Evolutionary conservation across 2,113 vertebrate genomes (phyloP).

Genomic region (Cololabis saira): DNA sequence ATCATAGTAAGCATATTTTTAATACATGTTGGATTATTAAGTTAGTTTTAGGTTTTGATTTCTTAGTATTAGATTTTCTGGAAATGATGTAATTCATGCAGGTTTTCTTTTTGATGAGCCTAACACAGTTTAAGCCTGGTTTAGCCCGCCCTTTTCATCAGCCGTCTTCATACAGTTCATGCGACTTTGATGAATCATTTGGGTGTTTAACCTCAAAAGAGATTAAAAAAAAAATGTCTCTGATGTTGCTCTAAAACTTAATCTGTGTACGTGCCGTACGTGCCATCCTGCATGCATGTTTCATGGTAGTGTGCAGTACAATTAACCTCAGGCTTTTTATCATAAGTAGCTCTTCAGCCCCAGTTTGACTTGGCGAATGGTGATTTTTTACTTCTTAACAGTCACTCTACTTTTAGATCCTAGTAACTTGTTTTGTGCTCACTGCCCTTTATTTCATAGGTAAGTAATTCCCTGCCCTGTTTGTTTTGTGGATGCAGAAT

Average conservation of each 20-base stretch:
- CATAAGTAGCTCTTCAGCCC: constrained; percentile 21
- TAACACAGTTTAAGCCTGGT: constrained; percentile 22
- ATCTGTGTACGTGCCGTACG: background rate
- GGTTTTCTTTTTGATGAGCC: constrained; percentile 30
- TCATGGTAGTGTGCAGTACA: constrained; percentile 14
- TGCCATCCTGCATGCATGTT: background rate
- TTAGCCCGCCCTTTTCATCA: background rate
- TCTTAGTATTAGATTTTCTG: constrained; percentile 20
- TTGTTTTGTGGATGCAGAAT: background rate
- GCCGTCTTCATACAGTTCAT: constrained; percentile 6
- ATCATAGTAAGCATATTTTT: constrained; percentile 49
- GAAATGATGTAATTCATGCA: constrained; percentile 16
- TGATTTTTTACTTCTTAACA: background rate
- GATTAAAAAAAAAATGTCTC: constrained; percentile 2
- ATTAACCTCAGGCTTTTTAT: constrained; percentile 19
- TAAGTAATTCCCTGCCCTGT: background rate
- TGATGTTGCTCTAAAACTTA: constrained; percentile 19
- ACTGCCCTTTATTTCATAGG: background rate
- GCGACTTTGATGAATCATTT: constrained; percentile 30
- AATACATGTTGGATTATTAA: constrained; percentile 11
- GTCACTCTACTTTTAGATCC: background rate
- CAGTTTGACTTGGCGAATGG: constrained; percentile 20
- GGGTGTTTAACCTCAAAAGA: constrained; percentile 44
- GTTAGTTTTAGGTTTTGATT: constrained; percentile 12
- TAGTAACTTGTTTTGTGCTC: background rate